Evolutionary conservation across 2,888 invertebrate species (phyloP), one percentile per base, ranked within the genome.

Genomic region (Cinara cedri): DNA sequence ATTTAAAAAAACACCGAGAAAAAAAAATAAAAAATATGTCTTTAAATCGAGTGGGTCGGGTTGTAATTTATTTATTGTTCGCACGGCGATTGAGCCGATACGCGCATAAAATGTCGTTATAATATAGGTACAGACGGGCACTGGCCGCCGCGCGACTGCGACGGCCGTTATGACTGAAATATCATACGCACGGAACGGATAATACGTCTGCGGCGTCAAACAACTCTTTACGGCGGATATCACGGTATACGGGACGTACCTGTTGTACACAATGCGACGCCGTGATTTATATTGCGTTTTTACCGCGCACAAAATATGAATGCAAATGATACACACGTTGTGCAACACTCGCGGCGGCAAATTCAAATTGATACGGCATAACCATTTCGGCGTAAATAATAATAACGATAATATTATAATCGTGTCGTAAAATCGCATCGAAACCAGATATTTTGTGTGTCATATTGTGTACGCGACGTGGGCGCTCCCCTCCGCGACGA

Each of bases 141-240:
- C 26, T 46, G 34, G 34, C 34, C 3, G 34, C n/a, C n/a, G n/a
- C n/a, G n/a, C n/a, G n/a, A n/a, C n/a, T n/a, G n/a, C n/a, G n/a
- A n/a, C n/a, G n/a, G 34, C 34, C 3, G 34, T 34, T 34, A 34
- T 34, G 34, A 34, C 34, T 34, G 70, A 71, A 54, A 71, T 60
- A 34, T 34, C 34, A 34, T 34, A 6, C 6, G 34, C 6, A 34
- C 6, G n/a, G n/a, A 34, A 34, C 6, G 34, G 34, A 34, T 4
- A 34, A 34, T 34, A 72, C 16, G 72, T 57, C 72, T 57, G 57
- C 57, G 16, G 57, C 24, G 72, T 72, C 57, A 72, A 72, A 72
- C 57, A 13, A 55, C 72, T 55, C 42, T 63, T 19, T 63, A 63
- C 34, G 34, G 26, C 16, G 10, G 21, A 16, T 60, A 60, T 60